Percentiles rank a stretch among this genome's conserved stretches.
Evolutionary conservation across 2,797 vertebrate species (phyloP).

Genomic region (Coluber constrictor): DNA sequence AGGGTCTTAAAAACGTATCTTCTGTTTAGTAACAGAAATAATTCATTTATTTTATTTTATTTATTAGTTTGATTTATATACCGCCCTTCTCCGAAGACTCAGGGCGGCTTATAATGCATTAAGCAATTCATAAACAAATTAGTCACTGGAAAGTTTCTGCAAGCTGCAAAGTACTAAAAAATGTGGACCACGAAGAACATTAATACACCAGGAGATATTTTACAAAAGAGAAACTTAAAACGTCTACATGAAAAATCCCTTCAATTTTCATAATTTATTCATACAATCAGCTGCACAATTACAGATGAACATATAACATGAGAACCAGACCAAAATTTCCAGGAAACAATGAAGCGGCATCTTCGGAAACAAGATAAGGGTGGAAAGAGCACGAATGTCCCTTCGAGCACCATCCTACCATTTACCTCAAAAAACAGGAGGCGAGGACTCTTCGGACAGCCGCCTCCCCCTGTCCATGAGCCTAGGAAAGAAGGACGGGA

Average conservation of each 20-base stretch:
- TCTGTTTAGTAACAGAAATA: background rate
- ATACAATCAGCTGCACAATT: background rate
- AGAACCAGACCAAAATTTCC: background rate
- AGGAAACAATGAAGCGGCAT: too few species aligned
- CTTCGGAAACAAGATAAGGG: background rate
- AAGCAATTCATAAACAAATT: background rate
- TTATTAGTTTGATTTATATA: too few species aligned
- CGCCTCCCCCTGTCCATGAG: too few species aligned
- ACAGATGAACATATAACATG: background rate
- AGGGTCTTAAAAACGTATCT: background rate
- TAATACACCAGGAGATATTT: background rate
- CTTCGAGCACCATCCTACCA: background rate
- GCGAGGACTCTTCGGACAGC: background rate
- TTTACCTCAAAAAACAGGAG: background rate
- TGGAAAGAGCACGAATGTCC: background rate
- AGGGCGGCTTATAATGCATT: too few species aligned
- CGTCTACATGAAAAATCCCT: background rate
- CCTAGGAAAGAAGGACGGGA: background rate
- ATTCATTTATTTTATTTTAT: too few species aligned
- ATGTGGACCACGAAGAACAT: background rate
- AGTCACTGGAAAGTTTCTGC: background rate
- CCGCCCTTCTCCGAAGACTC: too few species aligned
- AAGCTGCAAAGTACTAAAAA: background rate
- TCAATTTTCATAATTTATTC: background rate
- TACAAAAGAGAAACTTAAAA: background rate